Base-by-base conservation (phyloP, 1,140 invertebrate genomes). In the Pectinophora gossypiella region DNA sequence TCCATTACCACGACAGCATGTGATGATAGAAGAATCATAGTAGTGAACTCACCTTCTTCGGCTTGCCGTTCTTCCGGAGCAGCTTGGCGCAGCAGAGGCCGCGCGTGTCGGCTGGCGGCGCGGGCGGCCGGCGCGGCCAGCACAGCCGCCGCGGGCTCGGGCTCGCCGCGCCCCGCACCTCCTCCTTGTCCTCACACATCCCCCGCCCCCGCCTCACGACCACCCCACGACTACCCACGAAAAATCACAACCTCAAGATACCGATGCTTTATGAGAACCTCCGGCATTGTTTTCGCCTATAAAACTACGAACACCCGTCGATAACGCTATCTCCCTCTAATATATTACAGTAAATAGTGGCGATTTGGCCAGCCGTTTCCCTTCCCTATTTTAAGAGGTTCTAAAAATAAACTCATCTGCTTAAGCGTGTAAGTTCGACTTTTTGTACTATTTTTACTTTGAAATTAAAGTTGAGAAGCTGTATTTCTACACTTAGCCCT, bases 171-270 rank as follows among this genome's bases (percentile, higher is more conserved):
- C 79, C 77, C 13, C 79, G 58, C 22, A 59, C 68, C 64, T 86
- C 83, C 56, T 85, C 83, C 69, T 85, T 86, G 73, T 86, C 76
- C 71, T 85, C 83, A 56, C 80, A 82, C 83, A 87, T 87, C 59
- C 54, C 38, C 47, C n/a, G n/a, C n/a, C 48, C 53, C 32, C 13
- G 13, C 42, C 27, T 38, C 51, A 53, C n/a, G n/a, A 15, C 36
- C 38, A 13, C 35, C 61, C 61, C 65, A 59, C 55, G 64, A 67
- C 61, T 71, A 75, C 65, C 62, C 68, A 52, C 56, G 40, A 64
- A 70, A 68, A 76, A 72, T 76, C 74, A 79, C 74, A 75, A 76
- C 73, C 69, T 45, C 70, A 58, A 78, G 72, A 83, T 85, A 85
- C 65, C 76, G 72, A 73, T 77, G 68, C 67, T 84, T 82, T 85